These are phyloP conservation scores for Arnoldichthys spilopterus DNA, from an alignment of 2,797 vertebrate species.

Conservation along the genomic window DNA sequence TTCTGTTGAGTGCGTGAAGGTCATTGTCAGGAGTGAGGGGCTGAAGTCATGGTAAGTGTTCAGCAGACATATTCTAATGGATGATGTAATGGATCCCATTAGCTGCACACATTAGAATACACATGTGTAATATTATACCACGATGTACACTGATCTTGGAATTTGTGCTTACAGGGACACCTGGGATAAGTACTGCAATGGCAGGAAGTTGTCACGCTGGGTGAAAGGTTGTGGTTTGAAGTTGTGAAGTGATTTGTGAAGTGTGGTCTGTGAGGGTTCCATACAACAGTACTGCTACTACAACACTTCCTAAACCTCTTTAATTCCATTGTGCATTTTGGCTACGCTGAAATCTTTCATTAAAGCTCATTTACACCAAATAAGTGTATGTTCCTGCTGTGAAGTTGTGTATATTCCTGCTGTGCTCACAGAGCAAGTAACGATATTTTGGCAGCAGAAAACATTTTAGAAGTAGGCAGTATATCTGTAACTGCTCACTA, in stretches of 20 bases:
- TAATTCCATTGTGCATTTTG: not conserved
- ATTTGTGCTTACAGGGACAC: constrained; percentile 51
- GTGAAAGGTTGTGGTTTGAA: constrained; percentile 32
- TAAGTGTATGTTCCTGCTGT: not conserved
- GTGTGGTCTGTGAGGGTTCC: not conserved
- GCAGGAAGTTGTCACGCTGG: constrained; percentile 50
- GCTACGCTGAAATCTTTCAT: not conserved
- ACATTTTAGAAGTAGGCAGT: no score
- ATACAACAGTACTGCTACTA: not conserved
- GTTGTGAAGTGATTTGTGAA: not conserved
- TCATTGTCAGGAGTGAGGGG: constrained; percentile 49
- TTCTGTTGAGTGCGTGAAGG: constrained; percentile 50
- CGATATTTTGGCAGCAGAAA: no score
- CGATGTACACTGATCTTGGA: not conserved
- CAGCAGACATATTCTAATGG: not conserved
- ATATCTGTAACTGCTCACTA: no score
- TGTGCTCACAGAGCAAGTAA: no score
- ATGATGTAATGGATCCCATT: not conserved
- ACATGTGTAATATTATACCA: not conserved
- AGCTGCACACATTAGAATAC: not conserved
- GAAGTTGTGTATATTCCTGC: no score
- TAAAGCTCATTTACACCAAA: not conserved
- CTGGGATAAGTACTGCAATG: constrained; percentile 57
- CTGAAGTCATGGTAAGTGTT: constrained; percentile 57
- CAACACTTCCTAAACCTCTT: no score